phyloP scores from a whole-genome alignment of 2,797 vertebrate genomes.

The Staurois parvus region DNA sequence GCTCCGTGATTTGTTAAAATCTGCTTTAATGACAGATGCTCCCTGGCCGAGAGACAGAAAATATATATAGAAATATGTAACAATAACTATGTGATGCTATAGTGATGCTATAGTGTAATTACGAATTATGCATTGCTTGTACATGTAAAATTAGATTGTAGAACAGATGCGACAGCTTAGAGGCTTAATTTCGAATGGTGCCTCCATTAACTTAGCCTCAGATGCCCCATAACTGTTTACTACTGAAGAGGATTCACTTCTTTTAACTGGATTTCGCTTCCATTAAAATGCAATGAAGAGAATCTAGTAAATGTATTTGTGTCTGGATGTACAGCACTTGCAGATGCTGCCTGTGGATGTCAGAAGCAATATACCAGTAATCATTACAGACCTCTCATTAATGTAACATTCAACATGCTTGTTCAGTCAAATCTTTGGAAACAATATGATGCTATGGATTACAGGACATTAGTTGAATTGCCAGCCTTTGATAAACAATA shows the following conservation, averaged over 20 bases:
- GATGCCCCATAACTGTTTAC: conserved; percentile 52
- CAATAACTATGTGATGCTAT: background rate
- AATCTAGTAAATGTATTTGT: conserved; percentile 30
- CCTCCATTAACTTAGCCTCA: conserved; percentile 57
- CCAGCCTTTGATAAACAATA: background rate
- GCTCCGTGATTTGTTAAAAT: background rate
- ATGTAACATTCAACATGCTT: background rate
- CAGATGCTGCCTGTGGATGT: conserved; percentile 5
- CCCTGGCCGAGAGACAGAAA: background rate
- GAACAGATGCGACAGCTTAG: conserved; percentile 59
- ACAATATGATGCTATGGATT: background rate
- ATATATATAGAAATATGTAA: conserved; percentile 4
- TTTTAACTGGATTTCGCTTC: conserved; percentile 49
- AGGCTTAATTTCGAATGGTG: conserved; percentile 54
- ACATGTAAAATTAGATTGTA: conserved; percentile 58
- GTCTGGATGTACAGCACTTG: background rate
- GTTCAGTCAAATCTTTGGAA: background rate
- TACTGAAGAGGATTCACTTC: conserved; percentile 38
- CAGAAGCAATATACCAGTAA: background rate
- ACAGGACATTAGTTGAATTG: background rate
- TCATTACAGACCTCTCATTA: background rate
- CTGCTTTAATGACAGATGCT: conserved; percentile 1
- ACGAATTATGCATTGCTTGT: conserved; percentile 36
- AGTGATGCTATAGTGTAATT: conserved; percentile 14
- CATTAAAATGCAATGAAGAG: conserved; percentile 49